These are phyloP conservation scores for Psilanteris sp. DNA, from an alignment of 1,140 invertebrate genomes.

Conservation along the genomic window DNA sequence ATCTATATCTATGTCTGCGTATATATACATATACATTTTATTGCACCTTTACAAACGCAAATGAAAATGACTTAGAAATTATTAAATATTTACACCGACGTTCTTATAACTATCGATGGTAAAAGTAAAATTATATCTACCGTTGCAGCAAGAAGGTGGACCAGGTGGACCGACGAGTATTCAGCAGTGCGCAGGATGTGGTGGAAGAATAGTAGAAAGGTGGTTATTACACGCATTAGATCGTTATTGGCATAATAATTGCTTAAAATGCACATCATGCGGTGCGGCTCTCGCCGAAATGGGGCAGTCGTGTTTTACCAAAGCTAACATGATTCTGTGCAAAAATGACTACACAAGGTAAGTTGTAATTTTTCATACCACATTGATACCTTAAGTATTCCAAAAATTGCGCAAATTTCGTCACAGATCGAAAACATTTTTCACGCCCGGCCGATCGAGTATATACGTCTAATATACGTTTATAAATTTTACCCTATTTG, in stretches of 20 bases:
- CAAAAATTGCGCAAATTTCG: no score
- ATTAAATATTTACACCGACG: no score
- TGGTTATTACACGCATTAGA: conserved; percentile 93
- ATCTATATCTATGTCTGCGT: no score
- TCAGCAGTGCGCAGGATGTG: conserved; percentile 82
- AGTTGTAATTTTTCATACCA: conserved; percentile 69
- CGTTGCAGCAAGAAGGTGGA: conserved; percentile 79
- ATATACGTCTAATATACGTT: no score
- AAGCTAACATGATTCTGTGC: conserved; percentile 95
- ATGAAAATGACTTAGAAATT: no score
- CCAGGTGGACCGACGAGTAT: conserved; percentile 73
- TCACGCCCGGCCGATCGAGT: no score
- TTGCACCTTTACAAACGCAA: no score
- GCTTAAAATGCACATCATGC: conserved; percentile 95
- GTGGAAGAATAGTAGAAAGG: conserved; percentile 91
- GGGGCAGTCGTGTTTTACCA: conserved; percentile 93
- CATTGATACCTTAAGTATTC: no score
- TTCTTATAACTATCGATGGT: no score
- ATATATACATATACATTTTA: no score
- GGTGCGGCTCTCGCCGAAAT: conserved; percentile 91
- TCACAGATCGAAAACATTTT: no score
- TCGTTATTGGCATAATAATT: conserved; percentile 95
- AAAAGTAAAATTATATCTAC: conserved; percentile 39
- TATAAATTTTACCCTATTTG: no score
- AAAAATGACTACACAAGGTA: conserved; percentile 96